Conservation (phyloP, 2,888 invertebrate species). For the Melolontha melolontha region DNA sequence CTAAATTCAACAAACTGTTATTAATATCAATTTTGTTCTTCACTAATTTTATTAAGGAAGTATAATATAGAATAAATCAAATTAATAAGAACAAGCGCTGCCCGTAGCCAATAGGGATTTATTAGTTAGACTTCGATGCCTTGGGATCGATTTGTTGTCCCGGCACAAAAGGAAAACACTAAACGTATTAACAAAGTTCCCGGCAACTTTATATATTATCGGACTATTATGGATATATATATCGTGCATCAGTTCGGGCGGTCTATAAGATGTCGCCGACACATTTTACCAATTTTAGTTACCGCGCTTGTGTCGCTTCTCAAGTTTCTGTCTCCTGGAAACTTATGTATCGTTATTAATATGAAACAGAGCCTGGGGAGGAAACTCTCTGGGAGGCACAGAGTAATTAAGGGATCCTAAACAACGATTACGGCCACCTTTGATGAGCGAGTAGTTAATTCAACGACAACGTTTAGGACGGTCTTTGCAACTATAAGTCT, state of each 20-base stretch:
- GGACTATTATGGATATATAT: constrained; percentile 11
- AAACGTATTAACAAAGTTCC: constrained; percentile 8
- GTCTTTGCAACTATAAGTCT: constrained; percentile 27
- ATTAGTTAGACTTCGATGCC: constrained; percentile 18
- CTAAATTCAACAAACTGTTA: too few relatives aligned
- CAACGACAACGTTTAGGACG: constrained; percentile 41
- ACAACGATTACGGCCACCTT: constrained; percentile 39
- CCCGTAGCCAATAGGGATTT: constrained; percentile 12
- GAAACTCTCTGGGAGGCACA: constrained; percentile 5
- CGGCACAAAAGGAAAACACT: constrained; percentile 24
- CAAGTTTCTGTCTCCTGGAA: background rate
- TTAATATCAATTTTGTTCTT: too few relatives aligned
- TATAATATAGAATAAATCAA: constrained; percentile 14
- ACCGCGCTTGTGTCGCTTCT: too few relatives aligned
- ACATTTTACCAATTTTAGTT: too few relatives aligned
- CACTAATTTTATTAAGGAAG: background rate
- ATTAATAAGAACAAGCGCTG: background rate
- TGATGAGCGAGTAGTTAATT: constrained; percentile 42
- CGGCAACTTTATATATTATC: constrained; percentile 10
- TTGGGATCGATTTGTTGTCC: constrained; percentile 22
- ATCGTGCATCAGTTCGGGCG: too few relatives aligned
- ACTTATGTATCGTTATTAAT: constrained; percentile 41
- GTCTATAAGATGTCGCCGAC: too few relatives aligned
- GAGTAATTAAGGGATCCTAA: constrained; percentile 37
- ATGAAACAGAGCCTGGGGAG: constrained; percentile 17